Evolutionary conservation across 2,113 vertebrate genomes (phyloP), one percentile per base, ranked within the genome.

Genomic region (Phalacrocorax brasilianus): DNA sequence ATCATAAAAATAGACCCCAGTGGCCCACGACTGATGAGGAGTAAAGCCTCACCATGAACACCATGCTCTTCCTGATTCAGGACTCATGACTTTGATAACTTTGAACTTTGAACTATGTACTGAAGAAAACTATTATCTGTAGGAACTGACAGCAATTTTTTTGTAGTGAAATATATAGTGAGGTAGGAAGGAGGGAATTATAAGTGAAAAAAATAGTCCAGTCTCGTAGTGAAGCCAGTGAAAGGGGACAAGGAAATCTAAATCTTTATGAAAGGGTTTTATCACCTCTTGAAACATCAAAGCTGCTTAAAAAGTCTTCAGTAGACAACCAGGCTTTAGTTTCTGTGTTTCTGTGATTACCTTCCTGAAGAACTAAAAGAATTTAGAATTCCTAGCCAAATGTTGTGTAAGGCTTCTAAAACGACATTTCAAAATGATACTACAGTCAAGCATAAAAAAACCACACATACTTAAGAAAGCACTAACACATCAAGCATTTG

Each of bases 401-500:
- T 63, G 6, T 4, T 68, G 28, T 8, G 5, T 55, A 50, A 73
- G 9, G 3, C 4, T 44, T 8, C 24, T 27, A 55, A 58, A 63
- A 2, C 3, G 13, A 14, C 28, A 53, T 55, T 85, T 85, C 30
- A 35, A 49, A 77, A 40, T 61, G 14, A 35, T 61, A 27, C 5
- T 73, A 19, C 12, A 58, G 11, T 83, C 26, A 49, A 67, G 6
- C 19, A 23, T 40, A 45, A 83, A 58, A 52, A 38, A 7, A 14
- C 0, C 5, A 15, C 18, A 20, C 6, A 45, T 15, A 28, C 2
- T 4, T 35, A 15, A 67, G 17, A 84, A 71, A 80, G 2, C 6
- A 32, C 7, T 88, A 73, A 33, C 14, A 11, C 18, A 52, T 85
- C 33, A 52, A 75, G 5, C 13, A 13, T 38, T 91, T 52, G 24